Evolutionary conservation across 2,113 vertebrate genomes (phyloP).

Genomic region (Salminus brasiliensis): DNA sequence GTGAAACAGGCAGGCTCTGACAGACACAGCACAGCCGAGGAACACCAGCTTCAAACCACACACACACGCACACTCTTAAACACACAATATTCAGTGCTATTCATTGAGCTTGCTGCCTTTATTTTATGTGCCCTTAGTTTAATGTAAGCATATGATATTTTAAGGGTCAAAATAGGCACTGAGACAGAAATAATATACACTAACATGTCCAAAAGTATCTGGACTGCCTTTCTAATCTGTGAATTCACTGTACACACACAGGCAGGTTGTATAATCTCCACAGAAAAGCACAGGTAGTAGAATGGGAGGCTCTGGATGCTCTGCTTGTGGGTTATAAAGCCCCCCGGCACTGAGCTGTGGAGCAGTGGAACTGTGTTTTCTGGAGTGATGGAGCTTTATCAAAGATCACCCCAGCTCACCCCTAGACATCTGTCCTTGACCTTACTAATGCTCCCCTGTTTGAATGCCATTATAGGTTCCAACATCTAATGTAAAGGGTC

Average conservation of each 20-base stretch:
- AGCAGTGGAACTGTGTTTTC: not conserved
- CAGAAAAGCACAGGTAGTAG: not conserved
- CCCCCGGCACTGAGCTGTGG: not conserved
- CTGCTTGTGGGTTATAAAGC: not conserved
- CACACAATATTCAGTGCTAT: slow-evolving; percentile 24
- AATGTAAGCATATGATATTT: not conserved
- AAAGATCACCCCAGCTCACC: too few relatives aligned
- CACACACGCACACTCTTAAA: slow-evolving; percentile 24
- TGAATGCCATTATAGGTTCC: too few relatives aligned
- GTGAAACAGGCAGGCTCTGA: slow-evolving; percentile 47
- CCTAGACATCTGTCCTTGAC: too few relatives aligned
- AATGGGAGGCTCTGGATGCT: too few relatives aligned
- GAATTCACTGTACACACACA: not conserved
- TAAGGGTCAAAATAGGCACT: too few relatives aligned
- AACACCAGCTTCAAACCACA: slow-evolving; percentile 66
- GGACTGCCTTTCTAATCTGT: not conserved
- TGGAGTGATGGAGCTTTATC: not conserved
- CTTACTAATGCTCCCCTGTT: too few relatives aligned
- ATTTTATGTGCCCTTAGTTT: not conserved
- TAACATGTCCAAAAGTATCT: not conserved
- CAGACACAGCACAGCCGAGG: slow-evolving; percentile 65
- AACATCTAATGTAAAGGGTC: too few relatives aligned
- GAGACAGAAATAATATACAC: too few relatives aligned
- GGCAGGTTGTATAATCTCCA: too few relatives aligned
- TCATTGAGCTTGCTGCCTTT: not conserved